Base-by-base conservation (phyloP, 2,888 invertebrate species). In the Yponomeuta cagnagella region DNA sequence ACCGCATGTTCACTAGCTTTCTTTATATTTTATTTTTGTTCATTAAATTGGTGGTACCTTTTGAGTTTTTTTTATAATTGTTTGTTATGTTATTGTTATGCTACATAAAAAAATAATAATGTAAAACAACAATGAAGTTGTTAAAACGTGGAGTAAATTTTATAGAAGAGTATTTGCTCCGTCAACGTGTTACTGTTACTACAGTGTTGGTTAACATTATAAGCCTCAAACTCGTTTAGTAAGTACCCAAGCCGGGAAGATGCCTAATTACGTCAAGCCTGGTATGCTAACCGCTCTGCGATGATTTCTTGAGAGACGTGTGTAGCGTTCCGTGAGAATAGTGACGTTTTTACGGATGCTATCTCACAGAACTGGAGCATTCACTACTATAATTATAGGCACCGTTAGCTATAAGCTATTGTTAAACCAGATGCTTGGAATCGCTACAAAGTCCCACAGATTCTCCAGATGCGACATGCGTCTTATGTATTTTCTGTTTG, bases 251-350 rank as follows among this genome's bases (percentile, higher is more conserved):
- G 52, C 52, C 12, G 52, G 52, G 52, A 43, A 58, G 52, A 58
- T 58, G 52, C 15, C 52, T 58, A 15, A 58, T 58, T 58, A 58
- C 52, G 52, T 12, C 52, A 15, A 58, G 52, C 15, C 52, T 58
- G 52, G 52, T 58, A 58, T 58, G 52, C 52, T 58, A 58, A 58
- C 52, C 52, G 15, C 52, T 12, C 52, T 9, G 5, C 52, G 52
- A 58, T 58, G 52, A 69, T 69, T 52, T 69, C 69, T 69, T 69
- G 30, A 69, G 52, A 82, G 80, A 79, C 79, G 83, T 82, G 84
- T 81, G 79, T 85, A 86, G 77, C 85, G 88, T 87, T 85, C 85
- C 87, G 80, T 83, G 84, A 86, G 87, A 87, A 82, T 84, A 84
- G 79, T 79, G 80, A 73, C 79, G 80, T 43, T 68, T 68, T 58